These are phyloP conservation scores for Chloroceryle aenea DNA, from an alignment of 2,113 vertebrate genomes.

Conservation along the genomic window DNA sequence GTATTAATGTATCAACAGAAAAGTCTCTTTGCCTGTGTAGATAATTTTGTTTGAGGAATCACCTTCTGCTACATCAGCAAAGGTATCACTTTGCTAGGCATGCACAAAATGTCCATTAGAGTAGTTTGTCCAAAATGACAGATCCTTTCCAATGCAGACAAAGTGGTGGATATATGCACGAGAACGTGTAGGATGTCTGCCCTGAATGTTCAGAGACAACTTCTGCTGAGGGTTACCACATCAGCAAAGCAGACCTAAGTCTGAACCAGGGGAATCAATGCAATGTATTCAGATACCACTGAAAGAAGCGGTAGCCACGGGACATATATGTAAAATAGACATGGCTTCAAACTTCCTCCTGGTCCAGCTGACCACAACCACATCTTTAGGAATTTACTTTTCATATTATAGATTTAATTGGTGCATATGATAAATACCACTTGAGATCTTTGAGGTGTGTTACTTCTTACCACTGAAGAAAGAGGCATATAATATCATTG, in stretches of 20 bases:
- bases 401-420: conserved; percentile 51
- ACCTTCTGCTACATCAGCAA: not conserved
- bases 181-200: not conserved
- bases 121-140: not conserved
- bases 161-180: not conserved
- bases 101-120: not conserved
- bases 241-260: not conserved
- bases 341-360: not conserved
- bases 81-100: not conserved
- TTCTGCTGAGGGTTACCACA: not conserved
- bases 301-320: not conserved
- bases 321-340: not conserved
- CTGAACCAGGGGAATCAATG: not conserved
- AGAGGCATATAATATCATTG: not conserved
- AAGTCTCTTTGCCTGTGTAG: not conserved
- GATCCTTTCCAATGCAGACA: not conserved
- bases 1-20: not conserved
- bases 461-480: not conserved
- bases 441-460: conserved; percentile 45
- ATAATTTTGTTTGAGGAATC: not conserved
- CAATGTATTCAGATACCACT: not conserved
- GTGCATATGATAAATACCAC: conserved; percentile 39
- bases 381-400: not conserved
- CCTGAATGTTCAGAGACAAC: not conserved
- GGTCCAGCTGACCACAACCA: not conserved